phyloP scores from a whole-genome alignment of 2,113 vertebrate genomes.

The Hippotragus niger region DNA sequence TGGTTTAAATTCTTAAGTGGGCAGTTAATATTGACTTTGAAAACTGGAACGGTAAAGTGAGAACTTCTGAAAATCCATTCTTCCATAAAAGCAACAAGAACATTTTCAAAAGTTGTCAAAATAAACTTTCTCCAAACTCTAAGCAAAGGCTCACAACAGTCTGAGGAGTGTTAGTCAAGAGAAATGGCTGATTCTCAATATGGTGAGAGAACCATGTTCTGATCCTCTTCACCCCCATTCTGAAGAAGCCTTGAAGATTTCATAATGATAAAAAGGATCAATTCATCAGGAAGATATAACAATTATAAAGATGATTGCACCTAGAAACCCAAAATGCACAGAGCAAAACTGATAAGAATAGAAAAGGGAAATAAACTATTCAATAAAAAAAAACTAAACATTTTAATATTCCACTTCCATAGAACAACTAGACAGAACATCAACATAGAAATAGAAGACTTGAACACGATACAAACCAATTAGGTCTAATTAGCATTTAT shows the following conservation, averaged over 20 bases:
- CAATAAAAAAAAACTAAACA: not conserved
- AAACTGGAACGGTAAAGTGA: not conserved
- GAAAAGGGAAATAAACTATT: not conserved
- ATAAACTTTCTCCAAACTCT: not conserved
- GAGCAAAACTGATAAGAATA: not conserved
- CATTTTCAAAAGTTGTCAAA: not conserved
- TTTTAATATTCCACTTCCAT: not conserved
- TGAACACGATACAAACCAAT: not conserved
- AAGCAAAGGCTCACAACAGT: not conserved
- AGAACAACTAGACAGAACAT: not conserved
- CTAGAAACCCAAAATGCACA: not conserved
- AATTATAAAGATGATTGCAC: not conserved
- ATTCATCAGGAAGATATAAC: not conserved
- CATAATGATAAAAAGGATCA: not conserved
- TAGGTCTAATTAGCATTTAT: not conserved
- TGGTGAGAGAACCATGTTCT: not conserved
- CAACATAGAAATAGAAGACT: not conserved
- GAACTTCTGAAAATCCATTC: not conserved
- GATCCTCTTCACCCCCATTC: not conserved
- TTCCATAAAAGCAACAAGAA: not conserved
- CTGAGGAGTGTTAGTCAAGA: not conserved
- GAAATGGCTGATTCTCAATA: not conserved
- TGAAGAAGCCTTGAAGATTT: not conserved
- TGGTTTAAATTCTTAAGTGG: not conserved
- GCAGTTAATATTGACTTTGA: not conserved